phyloP scores from a whole-genome alignment of 2,888 invertebrate species.

The Ametastegia equiseti region DNA sequence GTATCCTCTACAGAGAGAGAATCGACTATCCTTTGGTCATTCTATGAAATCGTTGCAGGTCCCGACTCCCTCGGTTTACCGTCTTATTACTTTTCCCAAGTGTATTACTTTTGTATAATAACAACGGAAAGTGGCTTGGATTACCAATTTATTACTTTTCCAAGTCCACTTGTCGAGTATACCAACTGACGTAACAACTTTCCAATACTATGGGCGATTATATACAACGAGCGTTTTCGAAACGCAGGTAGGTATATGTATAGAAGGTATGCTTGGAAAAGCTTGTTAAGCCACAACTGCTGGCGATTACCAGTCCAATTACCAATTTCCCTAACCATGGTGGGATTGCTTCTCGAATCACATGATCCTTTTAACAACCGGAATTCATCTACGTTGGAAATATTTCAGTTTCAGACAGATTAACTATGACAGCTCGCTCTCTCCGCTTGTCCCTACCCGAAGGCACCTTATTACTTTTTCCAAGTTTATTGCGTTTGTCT shows the following conservation, averaged over 20 bases:
- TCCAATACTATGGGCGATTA: background rate
- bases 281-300: background rate
- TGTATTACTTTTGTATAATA: conserved; percentile 41
- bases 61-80: conserved; percentile 22
- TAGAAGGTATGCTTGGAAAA: conserved; percentile 16
- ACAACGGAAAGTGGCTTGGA: conserved; percentile 25
- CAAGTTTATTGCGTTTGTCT: conserved; percentile 45
- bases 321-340: background rate
- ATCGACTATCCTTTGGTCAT: conserved; percentile 12
- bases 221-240: background rate
- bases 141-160: conserved; percentile 43
- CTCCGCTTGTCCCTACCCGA: conserved; percentile 4
- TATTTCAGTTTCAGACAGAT: conserved; percentile 30
- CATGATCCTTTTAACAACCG: conserved; percentile 7
- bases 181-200: conserved; percentile 35
- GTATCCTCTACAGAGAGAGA: conserved; percentile 19
- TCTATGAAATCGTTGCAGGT: conserved; percentile 26
- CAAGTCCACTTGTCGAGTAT: conserved; percentile 29
- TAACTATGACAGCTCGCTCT: conserved; percentile 33
- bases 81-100: conserved; percentile 41
- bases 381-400: conserved; percentile 11
- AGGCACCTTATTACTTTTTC: conserved; percentile 47
- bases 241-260: too few relatives aligned
- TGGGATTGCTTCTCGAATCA: background rate
- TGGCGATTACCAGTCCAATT: conserved; percentile 2